Evolutionary conservation across 2,888 invertebrate species (phyloP).

Genomic region (Aspidiotus rigidus): DNA sequence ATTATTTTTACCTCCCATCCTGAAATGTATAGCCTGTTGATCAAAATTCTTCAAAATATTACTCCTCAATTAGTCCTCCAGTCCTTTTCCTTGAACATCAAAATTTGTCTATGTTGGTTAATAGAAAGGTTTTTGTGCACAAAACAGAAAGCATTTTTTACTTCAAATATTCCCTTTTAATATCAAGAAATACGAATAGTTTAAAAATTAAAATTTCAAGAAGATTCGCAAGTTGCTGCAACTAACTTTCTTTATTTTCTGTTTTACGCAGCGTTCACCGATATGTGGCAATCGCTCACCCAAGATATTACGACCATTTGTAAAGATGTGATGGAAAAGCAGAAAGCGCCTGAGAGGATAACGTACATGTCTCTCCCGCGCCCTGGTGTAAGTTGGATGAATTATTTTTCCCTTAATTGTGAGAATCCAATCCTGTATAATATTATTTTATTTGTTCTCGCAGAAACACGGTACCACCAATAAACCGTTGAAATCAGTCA

Average conservation of each 20-base stretch:
- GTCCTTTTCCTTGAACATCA: background rate
- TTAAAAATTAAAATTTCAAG: background rate
- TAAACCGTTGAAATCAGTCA: constrained; percentile 81
- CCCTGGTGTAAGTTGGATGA: constrained; percentile 65
- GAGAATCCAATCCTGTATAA: background rate
- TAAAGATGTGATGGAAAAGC: constrained; percentile 74
- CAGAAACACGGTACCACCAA: constrained; percentile 96
- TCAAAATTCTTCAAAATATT: too few species aligned
- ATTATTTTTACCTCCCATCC: too few species aligned
- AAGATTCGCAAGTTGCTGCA: background rate
- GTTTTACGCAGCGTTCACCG: constrained; percentile 62
- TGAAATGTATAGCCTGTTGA: background rate
- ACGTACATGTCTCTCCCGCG: constrained; percentile 89
- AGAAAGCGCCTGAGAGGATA: constrained; percentile 56
- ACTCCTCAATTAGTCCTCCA: too few species aligned
- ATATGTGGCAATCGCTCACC: constrained; percentile 90
- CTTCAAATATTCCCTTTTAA: background rate
- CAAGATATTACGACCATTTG: constrained; percentile 76
- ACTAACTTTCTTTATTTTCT: constrained; percentile 1
- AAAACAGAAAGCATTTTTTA: too few species aligned
- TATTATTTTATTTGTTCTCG: constrained; percentile 37
- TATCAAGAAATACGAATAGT: background rate
- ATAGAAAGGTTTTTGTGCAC: too few species aligned
- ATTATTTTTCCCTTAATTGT: background rate
- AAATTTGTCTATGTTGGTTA: too few species aligned